Evolutionary conservation across 2,113 vertebrate species (phyloP).

Genomic region (Nesogale talazaci): DNA sequence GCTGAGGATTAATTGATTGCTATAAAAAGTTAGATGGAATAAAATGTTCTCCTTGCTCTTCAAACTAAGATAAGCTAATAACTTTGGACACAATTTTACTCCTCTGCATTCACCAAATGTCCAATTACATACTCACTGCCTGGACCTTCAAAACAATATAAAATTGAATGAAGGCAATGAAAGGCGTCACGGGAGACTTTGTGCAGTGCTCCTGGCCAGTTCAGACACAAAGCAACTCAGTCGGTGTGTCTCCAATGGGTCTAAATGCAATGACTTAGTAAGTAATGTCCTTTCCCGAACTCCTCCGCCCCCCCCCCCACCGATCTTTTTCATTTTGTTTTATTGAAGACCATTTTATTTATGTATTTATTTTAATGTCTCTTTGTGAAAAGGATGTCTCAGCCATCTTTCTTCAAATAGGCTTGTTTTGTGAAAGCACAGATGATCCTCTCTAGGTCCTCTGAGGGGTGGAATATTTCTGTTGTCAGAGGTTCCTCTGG

Average conservation of each 20-base stretch:
- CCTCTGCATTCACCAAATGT: constrained; percentile 70
- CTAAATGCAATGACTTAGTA: constrained; percentile 26
- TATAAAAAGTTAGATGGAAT: constrained; percentile 75
- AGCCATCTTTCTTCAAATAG: neutral
- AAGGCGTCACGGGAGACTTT: constrained; percentile 61
- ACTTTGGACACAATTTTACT: constrained; percentile 71
- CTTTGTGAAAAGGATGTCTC: constrained; percentile 20
- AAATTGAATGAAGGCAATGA: constrained; percentile 70
- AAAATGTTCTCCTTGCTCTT: constrained; percentile 76
- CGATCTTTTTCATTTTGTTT: constrained; percentile 12
- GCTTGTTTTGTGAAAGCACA: constrained; percentile 37
- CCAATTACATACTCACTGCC: constrained; percentile 58
- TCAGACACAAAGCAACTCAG: constrained; percentile 60
- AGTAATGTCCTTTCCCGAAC: neutral
- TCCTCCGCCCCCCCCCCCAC: neutral
- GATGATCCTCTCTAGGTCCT: neutral
- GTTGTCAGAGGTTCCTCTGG: constrained; percentile 32
- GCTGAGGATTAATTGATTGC: constrained; percentile 69
- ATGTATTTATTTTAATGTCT: neutral
- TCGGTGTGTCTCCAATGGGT: constrained; percentile 12
- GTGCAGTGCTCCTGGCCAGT: neutral
- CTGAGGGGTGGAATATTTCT: neutral
- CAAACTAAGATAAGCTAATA: constrained; percentile 74
- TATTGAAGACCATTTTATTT: neutral
- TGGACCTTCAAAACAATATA: constrained; percentile 71